These are phyloP conservation scores for Blomia tropicalis DNA, from an alignment of 2,888 invertebrate species.

Conservation along the genomic window DNA sequence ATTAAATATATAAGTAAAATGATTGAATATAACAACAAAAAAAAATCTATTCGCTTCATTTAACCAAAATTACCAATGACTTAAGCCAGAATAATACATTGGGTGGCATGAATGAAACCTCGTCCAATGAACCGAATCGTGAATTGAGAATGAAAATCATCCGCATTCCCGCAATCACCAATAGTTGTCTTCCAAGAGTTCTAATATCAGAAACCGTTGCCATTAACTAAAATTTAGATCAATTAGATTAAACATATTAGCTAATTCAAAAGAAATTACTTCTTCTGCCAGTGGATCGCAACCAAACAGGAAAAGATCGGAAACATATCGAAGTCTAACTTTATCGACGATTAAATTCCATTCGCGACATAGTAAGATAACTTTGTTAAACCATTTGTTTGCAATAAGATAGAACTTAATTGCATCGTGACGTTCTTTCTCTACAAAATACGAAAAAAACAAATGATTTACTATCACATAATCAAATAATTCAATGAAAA, in stretches of 20 bases:
- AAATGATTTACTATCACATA: background rate
- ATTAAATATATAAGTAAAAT: background rate
- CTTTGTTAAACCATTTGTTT: constrained; percentile 52
- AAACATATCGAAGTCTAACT: constrained; percentile 59
- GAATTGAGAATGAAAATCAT: constrained; percentile 46
- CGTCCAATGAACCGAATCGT: constrained; percentile 42
- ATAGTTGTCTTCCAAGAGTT: constrained; percentile 50
- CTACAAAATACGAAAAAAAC: background rate
- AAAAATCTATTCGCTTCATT: background rate
- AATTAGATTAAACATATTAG: background rate
- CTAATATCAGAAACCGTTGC: constrained; percentile 51
- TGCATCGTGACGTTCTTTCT: constrained; percentile 5
- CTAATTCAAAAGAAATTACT: constrained; percentile 35
- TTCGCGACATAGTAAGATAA: constrained; percentile 51
- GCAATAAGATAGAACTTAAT: constrained; percentile 19
- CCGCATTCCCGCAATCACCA: constrained; percentile 65
- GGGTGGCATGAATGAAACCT: constrained; percentile 59
- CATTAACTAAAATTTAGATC: constrained; percentile 38
- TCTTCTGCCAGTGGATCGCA: constrained; percentile 47
- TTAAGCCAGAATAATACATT: constrained; percentile 59
- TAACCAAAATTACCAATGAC: constrained; percentile 37
- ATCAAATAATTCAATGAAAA: no score
- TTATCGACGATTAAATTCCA: constrained; percentile 61
- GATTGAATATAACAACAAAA: no score
- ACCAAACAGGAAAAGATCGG: constrained; percentile 45